Evolutionary conservation across 2,888 invertebrate genomes (phyloP).

Genomic region (Ganaspis brasiliensis): DNA sequence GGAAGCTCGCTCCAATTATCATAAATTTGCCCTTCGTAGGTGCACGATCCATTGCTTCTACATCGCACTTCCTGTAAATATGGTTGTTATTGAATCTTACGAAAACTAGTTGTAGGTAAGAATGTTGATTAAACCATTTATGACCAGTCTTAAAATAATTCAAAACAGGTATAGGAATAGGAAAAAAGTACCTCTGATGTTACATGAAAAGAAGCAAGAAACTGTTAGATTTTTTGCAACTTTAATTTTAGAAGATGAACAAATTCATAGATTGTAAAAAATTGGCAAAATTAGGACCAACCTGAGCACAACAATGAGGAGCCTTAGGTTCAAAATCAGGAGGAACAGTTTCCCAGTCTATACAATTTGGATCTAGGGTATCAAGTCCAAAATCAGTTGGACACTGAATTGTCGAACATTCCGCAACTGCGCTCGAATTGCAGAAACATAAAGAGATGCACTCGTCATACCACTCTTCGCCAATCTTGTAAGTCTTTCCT

Average conservation of each 20-base stretch:
- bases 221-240: too few species aligned
- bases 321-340: slow-evolving; percentile 86
- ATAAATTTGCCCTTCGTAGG: slow-evolving; percentile 85
- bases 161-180: too few species aligned
- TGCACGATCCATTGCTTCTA: slow-evolving; percentile 91
- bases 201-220: too few species aligned
- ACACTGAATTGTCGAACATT: slow-evolving; percentile 91
- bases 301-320: slow-evolving; percentile 89
- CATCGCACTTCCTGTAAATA: slow-evolving; percentile 86
- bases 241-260: too few species aligned
- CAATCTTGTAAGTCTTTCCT: slow-evolving; percentile 80
- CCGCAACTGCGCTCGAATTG: slow-evolving; percentile 83
- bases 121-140: too few species aligned
- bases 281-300: too few species aligned
- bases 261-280: too few species aligned
- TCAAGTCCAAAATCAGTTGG: slow-evolving; percentile 93
- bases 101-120: too few species aligned
- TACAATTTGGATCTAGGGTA: slow-evolving; percentile 90
- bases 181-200: too few species aligned
- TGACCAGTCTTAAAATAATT: too few species aligned
- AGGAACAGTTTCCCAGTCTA: slow-evolving; percentile 93
- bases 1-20: slow-evolving; percentile 92
- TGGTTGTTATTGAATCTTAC: too few species aligned
- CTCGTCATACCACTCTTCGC: slow-evolving; percentile 85
- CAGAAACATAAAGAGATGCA: slow-evolving; percentile 91